These are phyloP conservation scores for Cranoglanis bouderius DNA, from an alignment of 2,113 vertebrate species.

Conservation along the genomic window DNA sequence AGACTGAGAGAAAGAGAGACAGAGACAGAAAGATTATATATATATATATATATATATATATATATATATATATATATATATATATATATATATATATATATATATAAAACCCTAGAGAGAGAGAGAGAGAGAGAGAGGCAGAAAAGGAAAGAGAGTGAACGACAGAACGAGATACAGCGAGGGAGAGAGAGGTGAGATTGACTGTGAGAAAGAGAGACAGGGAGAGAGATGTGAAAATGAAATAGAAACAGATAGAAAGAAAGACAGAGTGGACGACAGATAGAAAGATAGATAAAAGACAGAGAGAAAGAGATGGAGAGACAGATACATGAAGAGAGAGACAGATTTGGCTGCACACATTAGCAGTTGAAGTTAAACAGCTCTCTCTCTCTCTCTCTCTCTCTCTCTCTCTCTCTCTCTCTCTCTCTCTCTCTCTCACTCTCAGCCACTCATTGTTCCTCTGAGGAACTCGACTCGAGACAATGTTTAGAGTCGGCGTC, in stretches of 20 bases:
- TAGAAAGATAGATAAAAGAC: background rate
- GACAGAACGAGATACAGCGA: background rate
- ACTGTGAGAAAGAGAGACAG: background rate
- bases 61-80: too few relatives aligned
- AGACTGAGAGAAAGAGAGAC: conserved; percentile 22
- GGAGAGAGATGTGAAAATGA: conserved; percentile 16
- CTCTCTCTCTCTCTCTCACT: background rate
- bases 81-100: too few relatives aligned
- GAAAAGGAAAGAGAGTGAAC: conserved; percentile 35
- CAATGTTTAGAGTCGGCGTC: conserved; percentile 69
- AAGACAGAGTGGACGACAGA: background rate
- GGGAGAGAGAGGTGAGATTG: conserved; percentile 3
- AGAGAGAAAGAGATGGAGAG: background rate
- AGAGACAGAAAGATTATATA: background rate
- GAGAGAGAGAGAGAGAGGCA: conserved; percentile 9
- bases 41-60: too few relatives aligned
- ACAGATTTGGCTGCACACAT: conserved; percentile 62
- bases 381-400: conserved; percentile 10
- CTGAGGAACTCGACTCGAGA: conserved; percentile 58
- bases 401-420: background rate
- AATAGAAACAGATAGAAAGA: background rate
- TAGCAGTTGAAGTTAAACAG: conserved; percentile 66
- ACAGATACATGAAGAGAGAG: conserved; percentile 7
- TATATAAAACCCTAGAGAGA: conserved; percentile 49
- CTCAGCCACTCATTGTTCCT: background rate